These are phyloP conservation scores for Arizona elegans DNA, from an alignment of 2,113 vertebrate species.

Conservation along the genomic window DNA sequence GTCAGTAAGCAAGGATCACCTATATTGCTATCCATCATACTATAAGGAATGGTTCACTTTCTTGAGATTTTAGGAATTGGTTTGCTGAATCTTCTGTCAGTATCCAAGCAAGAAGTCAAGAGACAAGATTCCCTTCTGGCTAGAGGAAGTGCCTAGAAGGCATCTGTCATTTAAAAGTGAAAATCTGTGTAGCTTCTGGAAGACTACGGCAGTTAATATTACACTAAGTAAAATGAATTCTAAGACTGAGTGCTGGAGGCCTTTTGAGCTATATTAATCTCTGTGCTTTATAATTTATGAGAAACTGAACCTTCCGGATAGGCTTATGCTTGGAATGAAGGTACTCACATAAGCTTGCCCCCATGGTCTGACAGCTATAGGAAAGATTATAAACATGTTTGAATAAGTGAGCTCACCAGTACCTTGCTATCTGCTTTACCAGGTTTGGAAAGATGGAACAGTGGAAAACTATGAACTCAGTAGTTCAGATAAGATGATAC, in stretches of 20 bases:
- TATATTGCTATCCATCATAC: neutral
- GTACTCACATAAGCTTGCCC: neutral
- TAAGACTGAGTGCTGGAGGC: neutral
- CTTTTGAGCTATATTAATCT: neutral
- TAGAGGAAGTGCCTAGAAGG: neutral
- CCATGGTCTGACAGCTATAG: neutral
- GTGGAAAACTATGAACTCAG: neutral
- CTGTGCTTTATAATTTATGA: neutral
- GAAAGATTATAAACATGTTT: neutral
- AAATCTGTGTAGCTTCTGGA: neutral
- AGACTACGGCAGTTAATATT: neutral
- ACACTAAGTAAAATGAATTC: neutral
- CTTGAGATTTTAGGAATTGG: neutral
- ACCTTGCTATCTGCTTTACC: neutral
- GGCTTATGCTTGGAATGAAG: neutral
- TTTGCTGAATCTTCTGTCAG: neutral
- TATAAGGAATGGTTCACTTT: neutral
- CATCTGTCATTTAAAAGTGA: neutral
- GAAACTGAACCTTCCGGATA: neutral
- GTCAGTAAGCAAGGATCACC: neutral
- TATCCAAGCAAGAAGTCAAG: neutral
- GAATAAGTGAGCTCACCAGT: neutral
- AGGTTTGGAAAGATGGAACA: neutral
- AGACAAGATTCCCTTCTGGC: neutral
- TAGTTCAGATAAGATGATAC: neutral